phyloP scores from a whole-genome alignment of 2,888 invertebrate species.

The Crossocerus cetratus region DNA sequence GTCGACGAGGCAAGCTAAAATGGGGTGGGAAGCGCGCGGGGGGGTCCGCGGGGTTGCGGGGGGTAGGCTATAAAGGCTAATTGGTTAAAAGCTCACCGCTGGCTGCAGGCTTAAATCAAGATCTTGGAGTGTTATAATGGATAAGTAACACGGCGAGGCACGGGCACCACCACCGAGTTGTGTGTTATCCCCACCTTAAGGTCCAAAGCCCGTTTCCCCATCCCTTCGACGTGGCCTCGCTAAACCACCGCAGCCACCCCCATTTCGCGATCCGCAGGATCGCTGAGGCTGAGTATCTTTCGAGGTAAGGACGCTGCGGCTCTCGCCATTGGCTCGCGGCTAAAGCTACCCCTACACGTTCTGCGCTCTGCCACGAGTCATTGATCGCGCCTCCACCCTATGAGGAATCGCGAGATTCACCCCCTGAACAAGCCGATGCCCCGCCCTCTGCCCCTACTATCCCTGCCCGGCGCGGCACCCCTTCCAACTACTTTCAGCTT shows the following conservation, averaged over 20 bases:
- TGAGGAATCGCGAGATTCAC: constrained; percentile 67
- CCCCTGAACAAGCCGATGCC: constrained; percentile 64
- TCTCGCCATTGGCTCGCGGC: constrained; percentile 66
- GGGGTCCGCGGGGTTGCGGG: constrained; percentile 30
- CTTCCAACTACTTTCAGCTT: constrained; percentile 54
- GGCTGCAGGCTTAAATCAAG: constrained; percentile 77
- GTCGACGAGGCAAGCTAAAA: constrained; percentile 48
- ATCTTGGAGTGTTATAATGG: constrained; percentile 78
- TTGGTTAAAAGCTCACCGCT: constrained; percentile 77
- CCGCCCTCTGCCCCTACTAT: constrained; percentile 55
- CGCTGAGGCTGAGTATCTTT: constrained; percentile 66
- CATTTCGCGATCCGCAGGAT: constrained; percentile 50
- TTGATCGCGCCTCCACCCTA: constrained; percentile 73
- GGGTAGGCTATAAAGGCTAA: constrained; percentile 77
- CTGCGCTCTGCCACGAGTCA: constrained; percentile 64
- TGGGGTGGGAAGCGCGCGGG: constrained; percentile 29
- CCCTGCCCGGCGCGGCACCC: constrained; percentile 49
- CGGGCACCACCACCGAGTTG: constrained; percentile 61
- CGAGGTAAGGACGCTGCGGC: constrained; percentile 67
- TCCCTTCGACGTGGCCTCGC: constrained; percentile 21
- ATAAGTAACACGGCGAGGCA: constrained; percentile 76
- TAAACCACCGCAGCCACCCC: constrained; percentile 47
- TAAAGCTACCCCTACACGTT: constrained; percentile 67
- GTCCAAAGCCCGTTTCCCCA: constrained; percentile 8
- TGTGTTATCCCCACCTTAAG: constrained; percentile 52